Percentiles rank a stretch among this genome's conserved stretches.
These are phyloP conservation scores for Gerris buenoi DNA, from an alignment of 1,140 invertebrate species.

Conservation along the genomic window DNA sequence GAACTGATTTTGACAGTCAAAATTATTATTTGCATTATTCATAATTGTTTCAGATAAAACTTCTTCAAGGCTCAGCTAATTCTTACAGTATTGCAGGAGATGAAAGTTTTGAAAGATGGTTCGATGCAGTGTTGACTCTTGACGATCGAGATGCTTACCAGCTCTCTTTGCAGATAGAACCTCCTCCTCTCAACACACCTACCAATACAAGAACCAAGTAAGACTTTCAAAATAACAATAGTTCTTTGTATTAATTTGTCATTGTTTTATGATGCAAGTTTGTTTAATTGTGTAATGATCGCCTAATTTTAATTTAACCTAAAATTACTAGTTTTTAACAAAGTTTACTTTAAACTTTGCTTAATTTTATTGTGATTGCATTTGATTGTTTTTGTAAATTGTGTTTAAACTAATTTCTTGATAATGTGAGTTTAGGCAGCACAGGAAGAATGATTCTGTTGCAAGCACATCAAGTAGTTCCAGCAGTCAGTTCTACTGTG, in stretches of 20 bases:
- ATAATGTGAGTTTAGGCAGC: constrained; percentile 26
- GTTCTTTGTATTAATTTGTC: no score
- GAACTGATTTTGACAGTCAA: not conserved
- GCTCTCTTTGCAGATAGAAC: constrained; percentile 79
- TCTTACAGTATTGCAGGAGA: constrained; percentile 80
- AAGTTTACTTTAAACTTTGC: no score
- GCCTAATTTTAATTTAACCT: no score
- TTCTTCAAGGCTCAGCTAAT: constrained; percentile 93
- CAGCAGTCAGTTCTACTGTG: constrained; percentile 71
- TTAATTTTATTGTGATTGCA: no score
- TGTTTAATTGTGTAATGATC: no score
- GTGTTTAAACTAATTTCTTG: no score
- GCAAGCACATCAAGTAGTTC: constrained; percentile 75
- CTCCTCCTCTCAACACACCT: constrained; percentile 32
- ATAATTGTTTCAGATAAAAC: constrained; percentile 53
- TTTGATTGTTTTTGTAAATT: no score
- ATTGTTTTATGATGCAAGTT: no score
- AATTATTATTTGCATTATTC: not conserved
- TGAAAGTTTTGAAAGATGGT: constrained; percentile 78
- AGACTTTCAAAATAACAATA: no score
- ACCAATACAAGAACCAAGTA: constrained; percentile 11
- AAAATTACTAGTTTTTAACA: no score
- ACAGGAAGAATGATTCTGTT: constrained; percentile 80
- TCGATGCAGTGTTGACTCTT: constrained; percentile 71
- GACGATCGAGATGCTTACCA: constrained; percentile 84